Base-by-base conservation (phyloP, 2,797 vertebrate species). In the Eleutherodactylus coqui region DNA sequence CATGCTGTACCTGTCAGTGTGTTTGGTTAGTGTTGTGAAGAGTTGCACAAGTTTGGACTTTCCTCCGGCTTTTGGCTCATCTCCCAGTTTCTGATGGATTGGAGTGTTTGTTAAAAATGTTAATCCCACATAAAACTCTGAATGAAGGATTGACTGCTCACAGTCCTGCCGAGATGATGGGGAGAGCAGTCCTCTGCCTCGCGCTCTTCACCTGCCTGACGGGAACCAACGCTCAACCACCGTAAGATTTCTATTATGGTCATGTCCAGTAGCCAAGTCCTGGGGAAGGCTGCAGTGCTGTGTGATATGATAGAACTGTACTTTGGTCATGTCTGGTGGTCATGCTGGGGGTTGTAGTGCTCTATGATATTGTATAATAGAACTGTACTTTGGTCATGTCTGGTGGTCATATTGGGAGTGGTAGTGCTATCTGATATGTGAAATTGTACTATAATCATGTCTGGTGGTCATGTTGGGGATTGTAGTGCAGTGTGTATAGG, bases 51-150 rank as follows among this genome's bases (percentile, higher is more conserved):
- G 64, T 8, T 36, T 62, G 86, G 70, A 87, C 86, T 87, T 83
- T 73, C 80, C 86, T 67, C 80, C 47, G 32, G 75, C 17, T 87
- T 79, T 87, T 83, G 86, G 86, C 86, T 64, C 10, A 7, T 4
- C 29, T 83, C 86, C 86, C 86, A 83, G 86, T 87, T 83, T 79
- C 86, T 83, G 81, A 87, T 87, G 83, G 79, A 73, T 64, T 14
- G 41, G 38, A 79, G 36, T 79, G 79, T 83, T 77, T 85, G 79
- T 58, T 70, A 0, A 41, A 76, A 9, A 79, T 64, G 19, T 36
- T 82, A 75, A 62, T 78, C 43, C 73, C 7, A 3, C 38, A 84
- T 72, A 77, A 87, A 81, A 11, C 47, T 19, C 17, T 24, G 6
- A 29, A 62, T 5, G 49, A 49, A 53, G 45, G 11, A 29, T 1